A percentile compares a stretch with the other conserved stretches of the same genome.
phyloP scores from a whole-genome alignment of 2,113 vertebrate genomes.

The Podocnemis expansa region DNA sequence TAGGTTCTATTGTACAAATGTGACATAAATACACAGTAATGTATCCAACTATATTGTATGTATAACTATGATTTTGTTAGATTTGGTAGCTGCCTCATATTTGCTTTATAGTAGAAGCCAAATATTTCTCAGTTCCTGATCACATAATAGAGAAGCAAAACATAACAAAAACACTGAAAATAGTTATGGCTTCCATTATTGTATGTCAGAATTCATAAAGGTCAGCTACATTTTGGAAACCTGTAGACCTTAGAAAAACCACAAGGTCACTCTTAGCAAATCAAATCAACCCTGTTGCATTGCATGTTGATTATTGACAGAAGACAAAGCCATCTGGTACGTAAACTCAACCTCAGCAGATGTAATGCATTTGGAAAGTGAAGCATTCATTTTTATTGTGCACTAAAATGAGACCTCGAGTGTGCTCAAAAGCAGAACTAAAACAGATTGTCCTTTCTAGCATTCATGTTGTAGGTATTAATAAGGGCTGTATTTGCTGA shows the following conservation, averaged over 20 bases:
- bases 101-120: not conserved
- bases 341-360: constrained; percentile 50
- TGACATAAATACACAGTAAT: not conserved
- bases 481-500: constrained; percentile 19
- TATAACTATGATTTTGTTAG: not conserved
- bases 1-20: not conserved
- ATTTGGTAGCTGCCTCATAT: not conserved
- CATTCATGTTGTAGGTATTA: constrained; percentile 19
- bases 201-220: constrained; percentile 31
- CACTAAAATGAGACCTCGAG: constrained; percentile 72
- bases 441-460: constrained; percentile 61
- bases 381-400: constrained; percentile 63
- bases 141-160: not conserved
- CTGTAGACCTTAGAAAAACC: not conserved
- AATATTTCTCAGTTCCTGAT: not conserved
- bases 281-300: not conserved
- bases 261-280: constrained; percentile 58
- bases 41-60: not conserved
- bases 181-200: not conserved
- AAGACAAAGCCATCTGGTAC: constrained; percentile 63
- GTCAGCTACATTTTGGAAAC: not conserved
- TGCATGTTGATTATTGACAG: constrained; percentile 56
- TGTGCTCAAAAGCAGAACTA: constrained; percentile 66
- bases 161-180: not conserved
- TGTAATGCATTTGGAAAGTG: constrained; percentile 51